Evolutionary conservation across 2,797 vertebrate species (phyloP), one percentile per base, ranked within the genome.

Genomic region (Ceryle rudis): DNA sequence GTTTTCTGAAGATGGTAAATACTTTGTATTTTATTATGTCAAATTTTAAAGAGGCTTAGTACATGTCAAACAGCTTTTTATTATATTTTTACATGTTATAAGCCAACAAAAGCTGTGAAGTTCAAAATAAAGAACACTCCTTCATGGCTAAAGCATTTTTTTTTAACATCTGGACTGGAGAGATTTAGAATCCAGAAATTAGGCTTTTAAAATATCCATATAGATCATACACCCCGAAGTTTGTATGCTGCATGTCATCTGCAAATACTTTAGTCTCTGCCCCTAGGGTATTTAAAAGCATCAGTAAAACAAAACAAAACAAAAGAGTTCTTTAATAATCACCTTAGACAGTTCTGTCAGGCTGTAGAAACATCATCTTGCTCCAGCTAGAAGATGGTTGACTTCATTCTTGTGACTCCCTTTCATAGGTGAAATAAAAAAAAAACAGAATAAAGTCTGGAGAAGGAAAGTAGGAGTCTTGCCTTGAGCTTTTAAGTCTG

Each of bases 381-480:
- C 7, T 86, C 13, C 26, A 0, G 0, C 5, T 16, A 25, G 26
- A 72, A n/a, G 11, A 62, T 3, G 46, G 11, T 47, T 69, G 47
- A 35, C 19, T 86, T 5, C 29, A n/a, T 23, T 91, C 72, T 15
- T 52, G 15, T 54, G 65, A 78, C 13, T 75, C 20, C 46, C 14
- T 62, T 81, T 42, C 54, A 46, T 16, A 42, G 19, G 2, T 31
- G 29, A 74, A 74, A 80, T 37, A 73, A 75, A 81, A 42, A 4
- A 42, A 37, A 65, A 79, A 23, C 10, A 79, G 28, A 86, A 54
- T 16, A 66, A 60, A 9, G 16, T 47, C 23, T 33, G 26, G 29
- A 60, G 9, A 39, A 88, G 8, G 51, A 51, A 83, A 66, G 15
- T 2, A 44, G 0, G 0, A 75, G 25, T 25, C 28, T 71, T 81